Evolutionary conservation across 2,113 vertebrate species (phyloP).

Genomic region (Muntiacus reevesi): DNA sequence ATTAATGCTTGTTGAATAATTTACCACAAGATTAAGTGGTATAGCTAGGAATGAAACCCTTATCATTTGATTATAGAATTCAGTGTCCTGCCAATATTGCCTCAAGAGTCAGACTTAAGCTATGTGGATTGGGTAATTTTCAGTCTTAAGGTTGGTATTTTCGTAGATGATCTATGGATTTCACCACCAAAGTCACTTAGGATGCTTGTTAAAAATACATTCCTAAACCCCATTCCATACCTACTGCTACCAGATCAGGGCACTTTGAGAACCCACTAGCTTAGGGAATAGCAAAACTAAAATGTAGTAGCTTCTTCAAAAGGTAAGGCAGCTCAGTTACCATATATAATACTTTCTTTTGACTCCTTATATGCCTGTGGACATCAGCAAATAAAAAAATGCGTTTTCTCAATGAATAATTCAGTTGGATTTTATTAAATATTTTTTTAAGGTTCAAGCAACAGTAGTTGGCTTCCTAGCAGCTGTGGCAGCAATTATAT

Average conservation of each 20-base stretch:
- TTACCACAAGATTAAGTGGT: not conserved
- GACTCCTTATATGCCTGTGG: not conserved
- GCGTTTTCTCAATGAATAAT: conserved; percentile 8
- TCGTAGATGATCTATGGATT: not conserved
- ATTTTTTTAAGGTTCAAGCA: conserved; percentile 90
- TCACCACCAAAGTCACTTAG: not conserved
- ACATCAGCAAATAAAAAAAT: not conserved
- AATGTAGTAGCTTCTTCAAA: not conserved
- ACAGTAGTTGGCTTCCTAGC: conserved; percentile 97
- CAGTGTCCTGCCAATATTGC: not conserved
- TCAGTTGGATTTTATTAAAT: conserved; percentile 4
- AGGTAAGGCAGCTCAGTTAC: not conserved
- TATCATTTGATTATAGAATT: not conserved
- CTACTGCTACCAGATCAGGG: not conserved
- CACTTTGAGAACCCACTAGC: not conserved
- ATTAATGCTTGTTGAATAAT: not conserved
- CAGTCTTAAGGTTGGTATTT: not conserved
- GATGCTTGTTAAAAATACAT: not conserved
- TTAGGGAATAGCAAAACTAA: not conserved
- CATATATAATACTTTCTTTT: not conserved
- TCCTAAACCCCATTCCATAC: not conserved
- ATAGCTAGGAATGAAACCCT: not conserved
- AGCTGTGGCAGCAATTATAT: conserved; percentile 91
- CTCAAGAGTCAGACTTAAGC: not conserved
- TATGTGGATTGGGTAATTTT: not conserved